Evolutionary conservation across 2,113 vertebrate species (phyloP), one percentile per base, ranked within the genome.

Genomic region (Spea multiplicata): DNA sequence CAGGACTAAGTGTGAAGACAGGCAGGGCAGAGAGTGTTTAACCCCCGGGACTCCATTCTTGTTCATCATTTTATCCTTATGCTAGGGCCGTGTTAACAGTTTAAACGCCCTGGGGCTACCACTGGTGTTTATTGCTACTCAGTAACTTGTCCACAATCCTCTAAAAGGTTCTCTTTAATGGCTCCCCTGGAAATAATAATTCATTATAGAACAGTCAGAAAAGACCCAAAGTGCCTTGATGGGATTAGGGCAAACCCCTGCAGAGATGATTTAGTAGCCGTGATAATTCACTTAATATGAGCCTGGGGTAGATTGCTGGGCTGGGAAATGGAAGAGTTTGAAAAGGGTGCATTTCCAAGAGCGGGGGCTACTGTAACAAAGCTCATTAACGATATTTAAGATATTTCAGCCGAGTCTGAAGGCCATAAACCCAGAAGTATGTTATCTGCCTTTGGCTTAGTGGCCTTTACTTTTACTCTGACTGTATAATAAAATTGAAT

Each of bases 221-320:
- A 91, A 91, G 89, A 89, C 90, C 90, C 87, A 88, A 91, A 93
- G 91, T 89, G 89, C 90, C 90, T 92, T 93, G 91, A 94, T 91
- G 90, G 91, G 92, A 93, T 94, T 93, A 93, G 87, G 76, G 86
- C 86, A 91, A 91, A 87, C 90, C 91, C 91, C 91, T 67, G 81
- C 90, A 88, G 91, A 90, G 91, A 92, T 92, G 92, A 93, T 93
- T 93, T 92, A 94, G 91, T 90, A 91, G 88, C 89, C 86, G 79
- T 87, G 91, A 92, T 94, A 93, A 94, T 93, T 93, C 92, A 90
- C 88, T 92, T 92, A 93, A 92, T 92, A 90, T 88, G 89, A 84
- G 91, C 92, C 91, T 89, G 86, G 90, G 91, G 91, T 91, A 91
- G 90, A 92, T 93, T 89, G 89, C 91, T 89, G 88, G 92, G 90